phyloP scores from a whole-genome alignment of 1,140 invertebrate genomes.

The Nixonia krombeini region DNA sequence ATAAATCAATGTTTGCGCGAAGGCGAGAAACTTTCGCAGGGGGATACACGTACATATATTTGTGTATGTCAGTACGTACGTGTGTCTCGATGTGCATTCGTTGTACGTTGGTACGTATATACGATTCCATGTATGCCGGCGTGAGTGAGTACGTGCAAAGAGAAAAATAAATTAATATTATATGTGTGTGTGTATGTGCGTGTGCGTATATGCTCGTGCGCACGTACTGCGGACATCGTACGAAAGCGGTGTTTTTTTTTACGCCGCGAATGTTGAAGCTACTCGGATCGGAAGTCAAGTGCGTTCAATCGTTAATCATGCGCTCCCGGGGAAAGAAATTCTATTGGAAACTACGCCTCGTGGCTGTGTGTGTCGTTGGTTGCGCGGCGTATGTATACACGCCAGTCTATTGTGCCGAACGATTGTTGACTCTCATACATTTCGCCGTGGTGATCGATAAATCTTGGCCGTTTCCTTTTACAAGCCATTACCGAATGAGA shows the following conservation, averaged over 20 bases:
- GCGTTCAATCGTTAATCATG: conserved; percentile 70
- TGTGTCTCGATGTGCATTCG: conserved; percentile 2
- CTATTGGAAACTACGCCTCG: conserved; percentile 55
- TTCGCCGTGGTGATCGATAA: conserved; percentile 62
- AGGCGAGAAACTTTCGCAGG: conserved; percentile 52
- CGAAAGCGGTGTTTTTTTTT: conserved; percentile 41
- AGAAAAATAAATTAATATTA: too few species aligned
- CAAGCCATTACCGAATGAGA: conserved; percentile 67
- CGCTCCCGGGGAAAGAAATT: conserved; percentile 55
- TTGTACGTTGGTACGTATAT: too few species aligned
- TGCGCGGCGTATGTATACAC: conserved; percentile 30
- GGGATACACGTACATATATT: conserved; percentile 1
- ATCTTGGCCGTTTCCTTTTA: conserved; percentile 67
- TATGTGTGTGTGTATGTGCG: too few species aligned
- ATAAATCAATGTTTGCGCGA: conserved; percentile 58
- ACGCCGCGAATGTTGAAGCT: conserved; percentile 51
- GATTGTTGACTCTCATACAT: conserved; percentile 63
- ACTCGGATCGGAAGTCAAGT: conserved; percentile 69
- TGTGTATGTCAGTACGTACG: conserved; percentile 12
- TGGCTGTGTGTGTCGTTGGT: conserved; percentile 33
- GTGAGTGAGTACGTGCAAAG: conserved; percentile 32
- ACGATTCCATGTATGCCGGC: too few species aligned
- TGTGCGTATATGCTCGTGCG: too few species aligned
- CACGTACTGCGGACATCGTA: conserved; percentile 18
- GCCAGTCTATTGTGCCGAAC: conserved; percentile 61